Conservation (phyloP, 2,113 vertebrate genomes). For the Melanerpes formicivorus region DNA sequence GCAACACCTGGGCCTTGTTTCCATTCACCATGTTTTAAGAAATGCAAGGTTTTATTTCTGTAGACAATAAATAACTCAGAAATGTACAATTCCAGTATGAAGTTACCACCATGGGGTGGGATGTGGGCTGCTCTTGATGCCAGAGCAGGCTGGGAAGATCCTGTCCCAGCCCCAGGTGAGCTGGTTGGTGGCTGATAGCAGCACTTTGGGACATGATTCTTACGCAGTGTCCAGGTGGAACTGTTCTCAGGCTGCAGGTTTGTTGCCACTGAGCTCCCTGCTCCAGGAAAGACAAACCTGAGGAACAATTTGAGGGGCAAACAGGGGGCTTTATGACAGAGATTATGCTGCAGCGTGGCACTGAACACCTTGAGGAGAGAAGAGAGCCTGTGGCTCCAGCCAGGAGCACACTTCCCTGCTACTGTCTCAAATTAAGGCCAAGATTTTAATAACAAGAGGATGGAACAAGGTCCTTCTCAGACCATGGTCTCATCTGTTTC, state of each 20-base stretch:
- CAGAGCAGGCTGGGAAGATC: not conserved
- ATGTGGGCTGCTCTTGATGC: not conserved
- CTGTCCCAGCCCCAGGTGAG: not conserved
- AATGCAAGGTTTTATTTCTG: not conserved
- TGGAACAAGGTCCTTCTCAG: not conserved
- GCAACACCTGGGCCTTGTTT: not conserved
- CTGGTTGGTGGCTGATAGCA: not conserved
- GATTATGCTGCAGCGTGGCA: not conserved
- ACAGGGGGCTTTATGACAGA: too few species aligned
- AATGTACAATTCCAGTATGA: constrained; percentile 3
- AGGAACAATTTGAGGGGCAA: not conserved
- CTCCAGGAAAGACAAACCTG: not conserved
- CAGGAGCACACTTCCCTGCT: not conserved
- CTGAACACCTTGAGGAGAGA: too few species aligned
- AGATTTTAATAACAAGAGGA: not conserved
- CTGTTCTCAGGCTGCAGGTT: not conserved
- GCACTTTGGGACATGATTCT: not conserved
- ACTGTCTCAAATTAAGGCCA: not conserved
- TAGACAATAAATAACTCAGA: constrained; percentile 59
- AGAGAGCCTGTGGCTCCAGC: not conserved
- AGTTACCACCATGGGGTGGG: not conserved
- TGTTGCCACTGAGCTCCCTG: not conserved
- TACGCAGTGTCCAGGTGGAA: not conserved
- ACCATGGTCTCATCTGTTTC: fast-evolving
- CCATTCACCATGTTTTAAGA: not conserved